Evolutionary conservation across 2,113 vertebrate genomes (phyloP), one percentile per base, ranked within the genome.

Genomic region (Halichoeres trimaculatus): DNA sequence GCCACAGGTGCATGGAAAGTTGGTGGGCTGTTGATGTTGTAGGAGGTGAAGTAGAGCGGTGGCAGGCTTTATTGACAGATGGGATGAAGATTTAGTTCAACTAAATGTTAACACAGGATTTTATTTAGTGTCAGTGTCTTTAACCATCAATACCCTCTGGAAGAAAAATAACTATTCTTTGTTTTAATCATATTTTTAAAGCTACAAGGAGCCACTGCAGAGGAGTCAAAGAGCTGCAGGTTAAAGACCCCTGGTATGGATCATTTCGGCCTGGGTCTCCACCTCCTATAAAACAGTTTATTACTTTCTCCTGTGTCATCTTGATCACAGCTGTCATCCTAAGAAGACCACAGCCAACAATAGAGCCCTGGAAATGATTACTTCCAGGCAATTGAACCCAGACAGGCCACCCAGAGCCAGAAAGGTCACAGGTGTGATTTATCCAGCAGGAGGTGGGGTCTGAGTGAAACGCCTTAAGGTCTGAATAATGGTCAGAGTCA

Each of bases 171-270:
- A n/a, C n/a, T n/a, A n/a, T n/a, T n/a, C n/a, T n/a, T n/a, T n/a
- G n/a, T n/a, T n/a, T n/a, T n/a, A n/a, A n/a, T n/a, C n/a, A n/a
- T n/a, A n/a, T n/a, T n/a, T n/a, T n/a, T n/a, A n/a, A n/a, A n/a
- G n/a, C n/a, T n/a, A n/a, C n/a, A n/a, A n/a, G n/a, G n/a, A n/a
- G n/a, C n/a, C n/a, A n/a, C n/a, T n/a, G n/a, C n/a, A n/a, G n/a
- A n/a, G n/a, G n/a, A n/a, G n/a, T n/a, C n/a, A n/a, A n/a, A n/a
- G n/a, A n/a, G n/a, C n/a, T n/a, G n/a, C n/a, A n/a, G n/a, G n/a
- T n/a, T n/a, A n/a, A n/a, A n/a, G n/a, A n/a, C n/a, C n/a, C n/a
- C 84, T 63, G 84, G 70, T 70, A 86, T 60, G 57, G 74, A 76
- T 85, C 70, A 66, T 77, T 74, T 69, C 60, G 40, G 45, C 47